Conservation (phyloP, 53 echinoderm and acorn worm species). For the Glandiceps talaboti region DNA sequence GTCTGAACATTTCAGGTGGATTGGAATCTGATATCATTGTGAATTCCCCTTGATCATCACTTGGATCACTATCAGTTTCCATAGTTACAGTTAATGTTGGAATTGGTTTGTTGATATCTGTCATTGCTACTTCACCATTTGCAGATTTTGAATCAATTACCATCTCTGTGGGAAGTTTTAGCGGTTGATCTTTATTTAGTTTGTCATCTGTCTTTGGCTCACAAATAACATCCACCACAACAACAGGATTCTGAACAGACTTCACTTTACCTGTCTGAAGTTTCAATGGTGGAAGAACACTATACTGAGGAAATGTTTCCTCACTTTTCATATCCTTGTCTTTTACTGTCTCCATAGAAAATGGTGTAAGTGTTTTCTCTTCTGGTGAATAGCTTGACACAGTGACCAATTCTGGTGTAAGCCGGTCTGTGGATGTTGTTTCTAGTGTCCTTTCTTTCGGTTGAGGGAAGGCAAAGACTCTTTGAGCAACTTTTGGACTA, state of each 20-base stretch:
- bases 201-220: not conserved
- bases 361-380: not conserved
- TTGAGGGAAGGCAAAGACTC: not conserved
- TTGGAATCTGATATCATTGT: too few species aligned
- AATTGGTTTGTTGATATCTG: too few species aligned
- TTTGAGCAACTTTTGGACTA: not conserved
- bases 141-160: not conserved
- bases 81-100: not conserved
- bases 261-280: not conserved
- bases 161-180: not conserved
- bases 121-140: too few species aligned
- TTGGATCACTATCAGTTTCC: not conserved
- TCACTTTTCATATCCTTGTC: not conserved
- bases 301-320: not conserved
- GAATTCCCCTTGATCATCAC: not conserved
- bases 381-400: not conserved
- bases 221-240: not conserved
- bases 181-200: not conserved
- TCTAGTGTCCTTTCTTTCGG: not conserved
- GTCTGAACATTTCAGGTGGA: too few species aligned
- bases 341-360: not conserved
- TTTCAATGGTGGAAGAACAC: not conserved
- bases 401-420: not conserved
- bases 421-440: too few species aligned
- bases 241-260: too few species aligned